Evolutionary conservation across 2,888 invertebrate species (phyloP).

Genomic region (Dolichopus griseipennis): DNA sequence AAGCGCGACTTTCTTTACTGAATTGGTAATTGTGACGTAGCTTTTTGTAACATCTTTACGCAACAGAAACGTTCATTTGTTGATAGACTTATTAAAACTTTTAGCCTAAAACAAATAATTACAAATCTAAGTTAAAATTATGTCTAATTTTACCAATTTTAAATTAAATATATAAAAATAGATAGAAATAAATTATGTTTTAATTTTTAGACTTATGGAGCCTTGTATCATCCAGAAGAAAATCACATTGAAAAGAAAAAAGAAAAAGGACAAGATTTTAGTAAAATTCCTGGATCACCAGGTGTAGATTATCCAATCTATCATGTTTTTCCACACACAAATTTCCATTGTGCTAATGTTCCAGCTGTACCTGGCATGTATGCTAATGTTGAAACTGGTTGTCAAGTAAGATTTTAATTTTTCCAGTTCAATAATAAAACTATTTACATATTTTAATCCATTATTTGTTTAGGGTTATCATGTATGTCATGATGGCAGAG

Average conservation of each 20-base stretch:
- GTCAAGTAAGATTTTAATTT: slow-evolving; percentile 52
- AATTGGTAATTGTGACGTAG: no score
- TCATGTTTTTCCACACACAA: slow-evolving; percentile 66
- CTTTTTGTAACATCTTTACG: no score
- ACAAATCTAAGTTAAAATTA: no score
- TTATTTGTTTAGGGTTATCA: slow-evolving; percentile 81
- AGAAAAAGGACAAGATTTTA: slow-evolving; percentile 65
- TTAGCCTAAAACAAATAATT: no score
- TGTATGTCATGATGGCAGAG: slow-evolving; percentile 77
- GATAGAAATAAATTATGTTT: no score
- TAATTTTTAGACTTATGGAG: slow-evolving; percentile 33
- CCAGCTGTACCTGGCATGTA: slow-evolving; percentile 80
- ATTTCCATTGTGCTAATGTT: slow-evolving; percentile 69
- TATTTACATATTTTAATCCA: background rate
- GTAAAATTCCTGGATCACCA: slow-evolving; percentile 69
- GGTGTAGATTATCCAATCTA: slow-evolving; percentile 77
- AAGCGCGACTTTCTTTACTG: no score
- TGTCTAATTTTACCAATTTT: no score
- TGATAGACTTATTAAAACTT: no score
- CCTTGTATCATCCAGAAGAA: slow-evolving; percentile 33
- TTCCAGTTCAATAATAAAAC: background rate
- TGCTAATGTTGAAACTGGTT: slow-evolving; percentile 81
- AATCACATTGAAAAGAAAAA: slow-evolving; percentile 30
- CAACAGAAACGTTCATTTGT: no score
- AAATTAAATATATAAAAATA: no score